Percentiles rank a stretch among this genome's conserved stretches.
These are phyloP conservation scores for Sinonovacula constricta DNA, from an alignment of 1,140 invertebrate species.

Conservation along the genomic window DNA sequence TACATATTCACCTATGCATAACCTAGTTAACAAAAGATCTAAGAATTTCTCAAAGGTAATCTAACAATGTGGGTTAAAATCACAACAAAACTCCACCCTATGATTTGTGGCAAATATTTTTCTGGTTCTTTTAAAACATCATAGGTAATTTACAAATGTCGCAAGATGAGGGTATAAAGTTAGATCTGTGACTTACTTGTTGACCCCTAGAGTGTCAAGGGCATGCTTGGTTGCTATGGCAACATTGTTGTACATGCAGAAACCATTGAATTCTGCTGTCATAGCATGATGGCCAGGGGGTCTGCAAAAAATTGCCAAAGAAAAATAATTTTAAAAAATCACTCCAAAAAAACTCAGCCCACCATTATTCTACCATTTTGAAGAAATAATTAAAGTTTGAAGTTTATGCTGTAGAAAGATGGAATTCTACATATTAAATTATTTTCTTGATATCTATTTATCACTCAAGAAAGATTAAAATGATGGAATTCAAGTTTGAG, in stretches of 20 bases:
- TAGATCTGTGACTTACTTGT: conserved; percentile 76
- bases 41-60: no score
- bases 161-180: no score
- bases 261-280: conserved; percentile 91
- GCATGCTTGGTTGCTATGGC: conserved; percentile 92
- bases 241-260: conserved; percentile 98
- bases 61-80: no score
- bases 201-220: conserved; percentile 81
- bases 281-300: conserved; percentile 99
- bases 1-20: no score
- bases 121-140: no score
- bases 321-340: neutral
- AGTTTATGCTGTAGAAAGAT: neutral
- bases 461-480: no score
- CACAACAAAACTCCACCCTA: no score
- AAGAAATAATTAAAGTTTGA: neutral
- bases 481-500: neutral
- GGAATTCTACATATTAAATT: neutral
- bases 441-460: no score
- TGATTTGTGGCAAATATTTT: no score
- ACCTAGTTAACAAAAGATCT: no score
- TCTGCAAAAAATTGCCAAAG: conserved; percentile 78
- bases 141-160: no score
- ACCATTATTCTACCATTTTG: neutral
- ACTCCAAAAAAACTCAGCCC: neutral